Evolutionary conservation across 2,113 vertebrate species (phyloP).

Genomic region (Pangasianodon gigas): DNA sequence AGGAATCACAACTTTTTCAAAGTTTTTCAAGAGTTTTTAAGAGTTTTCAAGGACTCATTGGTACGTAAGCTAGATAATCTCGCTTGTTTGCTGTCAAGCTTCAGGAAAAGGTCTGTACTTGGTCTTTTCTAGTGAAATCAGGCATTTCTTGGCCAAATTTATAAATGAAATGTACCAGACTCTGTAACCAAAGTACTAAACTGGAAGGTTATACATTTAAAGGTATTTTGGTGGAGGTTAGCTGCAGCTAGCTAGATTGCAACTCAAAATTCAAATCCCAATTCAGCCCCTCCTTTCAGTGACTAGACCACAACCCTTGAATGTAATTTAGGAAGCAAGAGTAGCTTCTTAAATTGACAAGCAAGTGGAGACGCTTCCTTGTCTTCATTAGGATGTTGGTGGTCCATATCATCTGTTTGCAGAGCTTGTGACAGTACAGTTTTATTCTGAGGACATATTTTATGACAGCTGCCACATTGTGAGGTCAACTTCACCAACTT

Average conservation of each 20-base stretch:
- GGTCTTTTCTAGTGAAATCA: neutral
- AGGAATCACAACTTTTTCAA: neutral
- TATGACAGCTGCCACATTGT: neutral
- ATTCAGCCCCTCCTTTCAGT: neutral
- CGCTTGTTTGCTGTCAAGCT: neutral
- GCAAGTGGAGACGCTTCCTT: neutral
- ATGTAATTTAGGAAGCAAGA: neutral
- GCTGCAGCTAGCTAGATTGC: neutral
- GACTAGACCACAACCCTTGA: neutral
- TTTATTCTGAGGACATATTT: neutral
- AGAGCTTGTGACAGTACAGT: neutral
- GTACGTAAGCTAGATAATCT: neutral
- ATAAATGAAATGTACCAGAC: neutral
- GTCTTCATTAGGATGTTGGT: neutral
- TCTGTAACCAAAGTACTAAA: neutral
- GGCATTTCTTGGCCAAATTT: neutral
- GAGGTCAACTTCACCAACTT: neutral
- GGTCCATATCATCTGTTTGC: neutral
- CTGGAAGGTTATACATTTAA: neutral
- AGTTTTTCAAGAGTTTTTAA: neutral
- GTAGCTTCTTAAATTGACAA: neutral
- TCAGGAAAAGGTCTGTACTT: neutral
- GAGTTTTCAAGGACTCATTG: neutral
- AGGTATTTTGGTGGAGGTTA: neutral
- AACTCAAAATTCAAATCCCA: neutral